Evolutionary conservation across 1,140 invertebrate species (phyloP).

Genomic region (Ooceraea biroi): DNA sequence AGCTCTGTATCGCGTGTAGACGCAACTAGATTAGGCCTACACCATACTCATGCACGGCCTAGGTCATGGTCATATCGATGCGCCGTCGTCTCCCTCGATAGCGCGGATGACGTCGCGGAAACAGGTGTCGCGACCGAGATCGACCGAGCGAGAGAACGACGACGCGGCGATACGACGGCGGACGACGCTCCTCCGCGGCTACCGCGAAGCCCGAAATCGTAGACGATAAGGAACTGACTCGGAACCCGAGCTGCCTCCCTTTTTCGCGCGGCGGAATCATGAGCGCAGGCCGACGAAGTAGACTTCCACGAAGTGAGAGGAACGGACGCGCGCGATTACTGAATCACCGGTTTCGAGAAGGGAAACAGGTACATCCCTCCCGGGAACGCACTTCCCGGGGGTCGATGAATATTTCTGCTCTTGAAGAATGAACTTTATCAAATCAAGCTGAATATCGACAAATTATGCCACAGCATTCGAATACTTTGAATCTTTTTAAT

Average conservation of each 20-base stretch:
- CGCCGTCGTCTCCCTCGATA: conserved; percentile 59
- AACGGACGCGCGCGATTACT: background rate
- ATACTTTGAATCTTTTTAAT: too few relatives aligned
- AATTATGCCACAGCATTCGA: too few relatives aligned
- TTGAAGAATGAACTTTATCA: too few relatives aligned
- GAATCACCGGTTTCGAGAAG: background rate
- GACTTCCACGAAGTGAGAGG: conserved; percentile 17
- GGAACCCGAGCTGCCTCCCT: conserved; percentile 4
- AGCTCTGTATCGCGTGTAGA: conserved; percentile 80
- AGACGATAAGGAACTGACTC: conserved; percentile 32
- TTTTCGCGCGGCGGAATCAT: background rate
- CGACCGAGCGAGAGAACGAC: background rate
- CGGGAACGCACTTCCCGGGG: too few relatives aligned
- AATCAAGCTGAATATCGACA: too few relatives aligned
- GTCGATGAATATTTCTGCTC: too few relatives aligned
- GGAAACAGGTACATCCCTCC: background rate
- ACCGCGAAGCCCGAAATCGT: conserved; percentile 24
- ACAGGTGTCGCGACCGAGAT: conserved; percentile 39
- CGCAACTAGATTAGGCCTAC: conserved; percentile 82
- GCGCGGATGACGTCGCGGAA: conserved; percentile 48
- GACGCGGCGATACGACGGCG: background rate
- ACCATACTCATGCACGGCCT: conserved; percentile 70
- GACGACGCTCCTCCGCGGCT: background rate
- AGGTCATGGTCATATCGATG: conserved; percentile 81
- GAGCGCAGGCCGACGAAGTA: background rate